Conservation (phyloP, 2,797 vertebrate genomes). For the Lacerta bilineata region DNA sequence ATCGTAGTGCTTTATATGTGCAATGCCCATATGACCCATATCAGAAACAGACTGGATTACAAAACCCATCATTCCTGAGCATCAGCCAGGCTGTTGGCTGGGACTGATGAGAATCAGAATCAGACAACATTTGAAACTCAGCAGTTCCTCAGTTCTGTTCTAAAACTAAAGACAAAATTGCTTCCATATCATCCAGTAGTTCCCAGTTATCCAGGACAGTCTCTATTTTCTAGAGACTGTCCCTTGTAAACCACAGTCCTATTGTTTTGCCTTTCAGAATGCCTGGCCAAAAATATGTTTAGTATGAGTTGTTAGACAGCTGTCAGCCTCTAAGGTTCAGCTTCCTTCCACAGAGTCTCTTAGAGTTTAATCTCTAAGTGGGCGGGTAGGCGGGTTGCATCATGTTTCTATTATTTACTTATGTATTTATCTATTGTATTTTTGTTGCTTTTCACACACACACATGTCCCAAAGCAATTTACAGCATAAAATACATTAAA, state of each 20-base stretch:
- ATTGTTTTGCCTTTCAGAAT: not conserved
- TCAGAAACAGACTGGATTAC: no score
- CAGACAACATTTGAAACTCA: not conserved
- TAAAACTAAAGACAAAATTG: slow-evolving; percentile 46
- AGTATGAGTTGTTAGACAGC: not conserved
- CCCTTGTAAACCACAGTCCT: not conserved
- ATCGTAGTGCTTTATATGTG: no score
- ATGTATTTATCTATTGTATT: no score
- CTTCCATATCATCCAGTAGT: not conserved
- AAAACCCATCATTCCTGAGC: not conserved
- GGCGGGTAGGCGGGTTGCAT: not conserved
- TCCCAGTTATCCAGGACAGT: not conserved
- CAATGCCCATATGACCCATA: no score
- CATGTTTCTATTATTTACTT: not conserved
- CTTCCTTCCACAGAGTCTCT: not conserved
- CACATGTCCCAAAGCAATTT: no score
- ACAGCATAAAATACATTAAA: no score
- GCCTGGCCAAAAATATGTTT: not conserved
- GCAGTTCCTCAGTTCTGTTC: not conserved
- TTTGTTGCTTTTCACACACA: no score
- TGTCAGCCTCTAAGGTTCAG: not conserved
- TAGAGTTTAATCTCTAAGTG: not conserved
- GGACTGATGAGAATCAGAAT: not conserved
- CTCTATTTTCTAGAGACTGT: not conserved
- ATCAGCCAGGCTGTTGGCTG: not conserved